Conservation (phyloP, 2,797 vertebrate genomes). For the Knipowitschia caucasica region DNA sequence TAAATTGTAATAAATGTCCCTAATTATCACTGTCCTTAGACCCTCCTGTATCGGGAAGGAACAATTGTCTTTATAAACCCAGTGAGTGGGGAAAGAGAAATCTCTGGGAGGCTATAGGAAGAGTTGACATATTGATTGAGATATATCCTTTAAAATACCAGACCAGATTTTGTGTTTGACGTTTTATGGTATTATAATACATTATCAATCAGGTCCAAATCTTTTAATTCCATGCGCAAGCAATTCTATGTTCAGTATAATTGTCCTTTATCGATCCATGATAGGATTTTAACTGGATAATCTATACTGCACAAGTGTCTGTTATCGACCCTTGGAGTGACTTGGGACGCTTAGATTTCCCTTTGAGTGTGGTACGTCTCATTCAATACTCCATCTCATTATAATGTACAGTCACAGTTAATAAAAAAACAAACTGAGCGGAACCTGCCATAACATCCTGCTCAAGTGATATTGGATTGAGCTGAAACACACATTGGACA, state of each 20-base stretch:
- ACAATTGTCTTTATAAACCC: too few relatives aligned
- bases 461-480: neutral
- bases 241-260: neutral
- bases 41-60: too few relatives aligned
- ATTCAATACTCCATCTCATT: conserved; percentile 12
- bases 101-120: too few relatives aligned
- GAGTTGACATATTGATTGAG: too few relatives aligned
- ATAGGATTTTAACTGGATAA: neutral
- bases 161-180: neutral
- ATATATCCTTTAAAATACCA: neutral
- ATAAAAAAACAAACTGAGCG: neutral
- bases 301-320: neutral
- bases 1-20: too few relatives aligned
- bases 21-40: too few relatives aligned
- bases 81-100: too few relatives aligned
- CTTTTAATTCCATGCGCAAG: too few relatives aligned
- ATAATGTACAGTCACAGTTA: conserved; percentile 10
- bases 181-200: too few relatives aligned
- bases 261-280: neutral
- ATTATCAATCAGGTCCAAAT: neutral
- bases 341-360: neutral
- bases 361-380: conserved; percentile 3
- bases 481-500: neutral
- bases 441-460: neutral
- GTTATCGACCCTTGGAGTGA: neutral